Conservation (phyloP, 2,797 vertebrate species). For the Epinephelus coioides region DNA sequence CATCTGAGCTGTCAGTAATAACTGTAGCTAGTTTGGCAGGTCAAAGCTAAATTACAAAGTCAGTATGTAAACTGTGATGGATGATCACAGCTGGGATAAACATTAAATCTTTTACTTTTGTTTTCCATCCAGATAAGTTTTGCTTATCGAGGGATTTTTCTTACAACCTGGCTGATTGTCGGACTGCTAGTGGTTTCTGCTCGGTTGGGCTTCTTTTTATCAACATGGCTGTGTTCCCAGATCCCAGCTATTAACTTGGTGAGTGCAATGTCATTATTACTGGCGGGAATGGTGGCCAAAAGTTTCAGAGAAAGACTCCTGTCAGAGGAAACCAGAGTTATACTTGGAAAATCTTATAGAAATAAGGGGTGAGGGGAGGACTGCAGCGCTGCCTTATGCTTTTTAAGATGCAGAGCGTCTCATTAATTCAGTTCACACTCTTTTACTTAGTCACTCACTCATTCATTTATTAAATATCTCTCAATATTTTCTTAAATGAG, state of each 20-base stretch:
- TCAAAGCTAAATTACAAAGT: neutral
- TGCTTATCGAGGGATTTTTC: neutral
- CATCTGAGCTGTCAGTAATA: neutral
- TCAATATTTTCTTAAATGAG: neutral
- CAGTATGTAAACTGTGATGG: neutral
- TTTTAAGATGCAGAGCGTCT: neutral
- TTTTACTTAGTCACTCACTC: neutral
- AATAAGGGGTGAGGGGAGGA: neutral
- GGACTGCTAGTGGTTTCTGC: neutral
- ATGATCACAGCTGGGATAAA: neutral
- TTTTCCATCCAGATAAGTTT: neutral
- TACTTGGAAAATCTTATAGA: neutral
- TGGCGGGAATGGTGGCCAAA: neutral
- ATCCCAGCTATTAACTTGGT: neutral
- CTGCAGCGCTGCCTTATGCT: neutral
- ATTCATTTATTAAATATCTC: neutral
- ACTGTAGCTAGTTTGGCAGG: neutral
- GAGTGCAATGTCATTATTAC: neutral
- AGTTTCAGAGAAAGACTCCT: neutral
- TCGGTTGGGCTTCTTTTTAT: neutral
- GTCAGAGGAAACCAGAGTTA: neutral
- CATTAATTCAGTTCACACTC: slow-evolving; percentile 6
- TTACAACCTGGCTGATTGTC: neutral
- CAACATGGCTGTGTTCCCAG: neutral
- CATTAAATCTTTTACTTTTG: neutral